Conservation (phyloP, 2,113 vertebrate species). For the Austrofundulus limnaeus region DNA sequence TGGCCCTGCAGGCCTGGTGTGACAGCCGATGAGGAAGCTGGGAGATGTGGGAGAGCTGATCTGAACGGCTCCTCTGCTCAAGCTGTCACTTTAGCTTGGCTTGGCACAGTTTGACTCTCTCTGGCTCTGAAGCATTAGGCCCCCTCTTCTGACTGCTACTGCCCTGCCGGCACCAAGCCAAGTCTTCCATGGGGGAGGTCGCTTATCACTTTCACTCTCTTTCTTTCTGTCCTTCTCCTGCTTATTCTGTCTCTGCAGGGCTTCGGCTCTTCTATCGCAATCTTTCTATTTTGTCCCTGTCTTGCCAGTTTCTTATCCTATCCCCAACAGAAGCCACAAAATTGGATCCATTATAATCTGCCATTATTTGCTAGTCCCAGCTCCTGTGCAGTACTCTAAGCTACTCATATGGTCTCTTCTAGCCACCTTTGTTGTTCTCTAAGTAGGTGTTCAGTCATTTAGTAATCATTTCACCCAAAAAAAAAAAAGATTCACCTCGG, state of each 20-base stretch:
- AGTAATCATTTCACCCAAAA: slow-evolving; percentile 29
- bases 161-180: slow-evolving; percentile 64
- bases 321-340: slow-evolving; percentile 44
- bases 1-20: slow-evolving; percentile 67
- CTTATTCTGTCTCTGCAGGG: slow-evolving; percentile 45
- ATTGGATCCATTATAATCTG: slow-evolving; percentile 58
- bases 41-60: slow-evolving; percentile 65
- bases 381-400: slow-evolving; percentile 32
- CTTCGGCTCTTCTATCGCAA: slow-evolving; percentile 38
- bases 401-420: slow-evolving; percentile 27
- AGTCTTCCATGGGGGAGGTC: slow-evolving; percentile 57
- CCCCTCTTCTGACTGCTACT: slow-evolving; percentile 57
- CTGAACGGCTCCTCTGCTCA: slow-evolving; percentile 60
- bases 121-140: slow-evolving; percentile 60
- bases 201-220: slow-evolving; percentile 55
- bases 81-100: slow-evolving; percentile 73
- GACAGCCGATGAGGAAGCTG: slow-evolving; percentile 66
- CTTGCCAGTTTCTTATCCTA: slow-evolving; percentile 46
- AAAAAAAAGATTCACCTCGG: slow-evolving; percentile 29
- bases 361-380: slow-evolving; percentile 54
- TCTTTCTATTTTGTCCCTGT: slow-evolving; percentile 35
- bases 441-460: slow-evolving; percentile 41
- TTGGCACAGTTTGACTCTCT: slow-evolving; percentile 60
- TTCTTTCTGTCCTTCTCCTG: slow-evolving; percentile 45
- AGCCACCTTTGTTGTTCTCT: slow-evolving; percentile 41